phyloP scores from a whole-genome alignment of 2,797 vertebrate genomes.

The Chloroceryle inda region DNA sequence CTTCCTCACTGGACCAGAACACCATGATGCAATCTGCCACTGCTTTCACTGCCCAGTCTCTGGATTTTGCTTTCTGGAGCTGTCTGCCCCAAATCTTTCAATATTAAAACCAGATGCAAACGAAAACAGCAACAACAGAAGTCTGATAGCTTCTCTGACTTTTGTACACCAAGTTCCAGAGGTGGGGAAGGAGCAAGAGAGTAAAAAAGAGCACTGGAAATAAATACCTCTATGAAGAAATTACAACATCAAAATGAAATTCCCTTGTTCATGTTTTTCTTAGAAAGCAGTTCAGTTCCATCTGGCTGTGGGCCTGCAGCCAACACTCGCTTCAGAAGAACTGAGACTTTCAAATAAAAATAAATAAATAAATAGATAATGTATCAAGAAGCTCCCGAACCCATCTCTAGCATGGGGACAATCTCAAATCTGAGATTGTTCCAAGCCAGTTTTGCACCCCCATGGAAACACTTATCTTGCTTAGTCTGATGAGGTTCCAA shows the following conservation, averaged over 20 bases:
- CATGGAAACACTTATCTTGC: slow-evolving; percentile 41
- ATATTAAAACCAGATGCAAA: slow-evolving; percentile 37
- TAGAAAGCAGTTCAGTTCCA: slow-evolving; percentile 78
- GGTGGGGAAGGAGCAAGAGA: neutral
- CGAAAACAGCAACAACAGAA: neutral
- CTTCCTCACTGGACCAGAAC: neutral
- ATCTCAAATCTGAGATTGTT: slow-evolving; percentile 57
- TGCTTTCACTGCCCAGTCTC: neutral
- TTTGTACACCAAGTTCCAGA: slow-evolving; percentile 48
- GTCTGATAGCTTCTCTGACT: slow-evolving; percentile 49
- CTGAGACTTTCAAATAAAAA: slow-evolving; percentile 61
- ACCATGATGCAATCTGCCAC: neutral
- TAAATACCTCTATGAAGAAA: slow-evolving; percentile 69
- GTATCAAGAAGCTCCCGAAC: slow-evolving; percentile 9
- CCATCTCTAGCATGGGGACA: neutral
- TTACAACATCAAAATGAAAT: slow-evolving; percentile 70
- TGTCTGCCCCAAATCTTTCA: neutral
- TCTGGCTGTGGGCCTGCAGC: slow-evolving; percentile 70
- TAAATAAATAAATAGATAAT: slow-evolving; percentile 44
- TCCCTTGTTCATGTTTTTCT: slow-evolving; percentile 76
- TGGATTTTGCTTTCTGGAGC: slow-evolving; percentile 22
- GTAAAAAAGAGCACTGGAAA: slow-evolving; percentile 1
- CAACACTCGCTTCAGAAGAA: slow-evolving; percentile 67
- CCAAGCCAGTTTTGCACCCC: neutral
- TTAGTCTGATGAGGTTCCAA: slow-evolving; percentile 13